Base-by-base conservation (phyloP, 2,888 invertebrate species). In the Cacoxenus indagator region DNA sequence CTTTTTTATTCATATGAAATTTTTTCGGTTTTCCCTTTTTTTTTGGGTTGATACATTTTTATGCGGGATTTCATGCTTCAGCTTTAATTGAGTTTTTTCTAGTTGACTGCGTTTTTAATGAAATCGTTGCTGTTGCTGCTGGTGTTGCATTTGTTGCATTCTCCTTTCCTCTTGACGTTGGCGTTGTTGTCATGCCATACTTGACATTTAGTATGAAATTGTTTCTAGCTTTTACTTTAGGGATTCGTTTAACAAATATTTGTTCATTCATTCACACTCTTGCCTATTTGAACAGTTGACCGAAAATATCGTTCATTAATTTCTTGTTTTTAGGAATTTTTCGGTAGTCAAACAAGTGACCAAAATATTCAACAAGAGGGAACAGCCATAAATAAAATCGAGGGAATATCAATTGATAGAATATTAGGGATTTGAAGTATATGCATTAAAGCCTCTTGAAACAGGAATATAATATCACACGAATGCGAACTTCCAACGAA, bases 11-110 rank as follows among this genome's bases (percentile, higher is more conserved):
- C 62, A 24, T 27, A 37, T 48, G 46, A 26, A 17, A 45, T 46
- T 24, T 61, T 37, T n/a, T 22, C 19, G 26, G 26, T 57, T 61
- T 31, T 57, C 37, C 66, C n/a, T 51, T 19, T 59, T 45, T 64
- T 64, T 57, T 67, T 67, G 70, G 67, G 70, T 67, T 67, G 59
- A 59, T 24, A 26, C 48, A 31, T 59, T 54, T 59, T 48, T 64
- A 37, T 55, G 64, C 31, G 55, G 61, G 65, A 71, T 77, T 83
- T 80, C 78, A 81, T 78, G 76, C 73, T 65, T 73, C 43, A 73
- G 75, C 78, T 79, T 82, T 84, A 84, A 84, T 81, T 84, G 82
- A 80, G 82, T 82, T 85, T 85, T 83, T 84, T 85, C 76, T 81
- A 78, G 78, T 77, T 81, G 81, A 76, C 77, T 83, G 82, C 75